These are phyloP conservation scores for Ashinkailepas kermadecensis DNA, from an alignment of 2,888 invertebrate genomes.

Conservation along the genomic window DNA sequence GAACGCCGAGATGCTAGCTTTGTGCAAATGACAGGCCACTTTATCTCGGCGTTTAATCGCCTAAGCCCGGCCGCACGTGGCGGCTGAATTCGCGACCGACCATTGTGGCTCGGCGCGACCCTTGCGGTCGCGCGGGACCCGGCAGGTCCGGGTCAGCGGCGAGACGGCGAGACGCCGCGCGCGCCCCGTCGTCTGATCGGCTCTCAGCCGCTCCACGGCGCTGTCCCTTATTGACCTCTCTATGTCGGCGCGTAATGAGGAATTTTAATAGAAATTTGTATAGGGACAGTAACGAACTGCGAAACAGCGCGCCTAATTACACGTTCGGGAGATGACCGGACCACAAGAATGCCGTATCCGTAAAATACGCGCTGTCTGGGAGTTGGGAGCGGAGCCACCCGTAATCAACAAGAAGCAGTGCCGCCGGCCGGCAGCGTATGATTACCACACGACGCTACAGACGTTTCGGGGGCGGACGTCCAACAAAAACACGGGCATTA, in stretches of 20 bases:
- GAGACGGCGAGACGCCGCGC: neutral
- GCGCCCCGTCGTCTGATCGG: neutral
- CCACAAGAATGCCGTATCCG: slow-evolving; percentile 13
- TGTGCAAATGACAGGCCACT: slow-evolving; percentile 6
- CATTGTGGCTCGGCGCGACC: neutral
- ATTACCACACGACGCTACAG: neutral
- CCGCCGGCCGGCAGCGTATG: neutral
- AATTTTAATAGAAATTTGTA: slow-evolving; percentile 21
- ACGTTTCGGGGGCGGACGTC: neutral
- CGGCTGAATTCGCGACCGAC: neutral
- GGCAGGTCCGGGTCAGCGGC: neutral
- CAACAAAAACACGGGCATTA: slow-evolving; percentile 15
- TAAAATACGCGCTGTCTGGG: neutral
- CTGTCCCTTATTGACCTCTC: neutral
- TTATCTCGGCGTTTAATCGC: slow-evolving; percentile 1
- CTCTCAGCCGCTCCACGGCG: neutral
- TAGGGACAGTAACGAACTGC: neutral
- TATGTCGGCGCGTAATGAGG: neutral
- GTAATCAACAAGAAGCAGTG: slow-evolving; percentile 3
- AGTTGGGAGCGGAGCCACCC: neutral
- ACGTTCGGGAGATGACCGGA: slow-evolving; percentile 3
- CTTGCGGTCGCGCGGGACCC: neutral
- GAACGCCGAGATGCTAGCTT: neutral
- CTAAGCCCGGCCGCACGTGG: neutral
- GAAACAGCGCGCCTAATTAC: neutral